Evolutionary conservation across 2,113 vertebrate species (phyloP).

Genomic region (Chrysochloris asiatica): DNA sequence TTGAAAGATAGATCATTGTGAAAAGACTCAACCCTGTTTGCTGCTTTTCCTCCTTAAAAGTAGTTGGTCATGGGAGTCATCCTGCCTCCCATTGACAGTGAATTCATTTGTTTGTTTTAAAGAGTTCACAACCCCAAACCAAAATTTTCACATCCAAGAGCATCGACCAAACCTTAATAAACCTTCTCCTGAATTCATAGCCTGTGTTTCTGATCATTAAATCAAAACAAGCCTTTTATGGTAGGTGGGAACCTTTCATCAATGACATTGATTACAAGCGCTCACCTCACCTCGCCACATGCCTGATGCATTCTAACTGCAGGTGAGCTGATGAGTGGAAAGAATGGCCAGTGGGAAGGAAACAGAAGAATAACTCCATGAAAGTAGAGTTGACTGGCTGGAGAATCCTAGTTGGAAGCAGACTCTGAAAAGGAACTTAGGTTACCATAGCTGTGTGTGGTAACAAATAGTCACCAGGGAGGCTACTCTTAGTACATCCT

Average conservation of each 20-base stretch:
- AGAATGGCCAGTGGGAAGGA: not conserved
- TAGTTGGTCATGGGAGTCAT: conserved; percentile 56
- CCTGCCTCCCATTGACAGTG: conserved; percentile 76
- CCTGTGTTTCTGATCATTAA: conserved; percentile 35
- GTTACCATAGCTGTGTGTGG: not conserved
- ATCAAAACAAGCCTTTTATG: not conserved
- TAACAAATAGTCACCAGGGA: not conserved
- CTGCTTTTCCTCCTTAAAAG: conserved; percentile 59
- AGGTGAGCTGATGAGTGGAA: not conserved
- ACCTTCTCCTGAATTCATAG: conserved; percentile 53
- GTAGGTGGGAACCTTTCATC: conserved; percentile 10
- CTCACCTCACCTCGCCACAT: not conserved
- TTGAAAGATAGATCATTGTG: conserved; percentile 55
- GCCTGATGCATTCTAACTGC: not conserved
- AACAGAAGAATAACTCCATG: not conserved
- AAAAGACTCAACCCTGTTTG: conserved; percentile 57
- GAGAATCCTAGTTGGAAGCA: not conserved
- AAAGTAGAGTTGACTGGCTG: not conserved
- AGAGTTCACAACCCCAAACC: conserved; percentile 83
- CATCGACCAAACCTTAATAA: conserved; percentile 59
- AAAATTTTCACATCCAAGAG: conserved; percentile 68
- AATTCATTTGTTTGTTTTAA: conserved; percentile 85
- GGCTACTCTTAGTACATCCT: not conserved
- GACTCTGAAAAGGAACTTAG: not conserved
- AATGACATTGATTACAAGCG: not conserved